phyloP scores from a whole-genome alignment of 2,888 invertebrate genomes.

The Cybosia mesomella region DNA sequence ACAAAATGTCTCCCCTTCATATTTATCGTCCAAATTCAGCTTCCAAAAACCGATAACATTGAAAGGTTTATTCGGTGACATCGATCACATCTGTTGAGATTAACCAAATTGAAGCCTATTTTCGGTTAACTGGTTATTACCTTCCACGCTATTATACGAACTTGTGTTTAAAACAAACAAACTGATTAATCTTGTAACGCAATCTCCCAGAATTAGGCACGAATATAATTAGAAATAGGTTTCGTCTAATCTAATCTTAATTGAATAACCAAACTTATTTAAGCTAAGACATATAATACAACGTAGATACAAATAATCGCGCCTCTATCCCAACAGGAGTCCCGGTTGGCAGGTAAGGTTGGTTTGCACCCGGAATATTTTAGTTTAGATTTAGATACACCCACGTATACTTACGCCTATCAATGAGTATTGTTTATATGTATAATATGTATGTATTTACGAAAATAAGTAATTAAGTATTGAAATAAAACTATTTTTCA shows the following conservation, averaged over 20 bases:
- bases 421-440: no score
- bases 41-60: slow-evolving; percentile 4
- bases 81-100: slow-evolving; percentile 2
- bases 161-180: not conserved
- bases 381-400: no score
- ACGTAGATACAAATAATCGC: no score
- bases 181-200: not conserved
- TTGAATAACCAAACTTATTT: not conserved
- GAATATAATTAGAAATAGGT: not conserved
- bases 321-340: no score
- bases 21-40: not conserved
- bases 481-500: no score
- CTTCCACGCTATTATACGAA: not conserved
- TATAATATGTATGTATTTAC: no score
- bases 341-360: no score
- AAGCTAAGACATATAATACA: not conserved
- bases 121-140: not conserved
- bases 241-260: not conserved
- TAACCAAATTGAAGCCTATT: not conserved
- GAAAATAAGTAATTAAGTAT: no score
- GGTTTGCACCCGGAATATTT: no score
- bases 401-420: no score
- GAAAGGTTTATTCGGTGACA: not conserved
- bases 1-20: not conserved
- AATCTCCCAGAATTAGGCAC: not conserved